Evolutionary conservation across 2,113 vertebrate genomes (phyloP), one percentile per base, ranked within the genome.

Genomic region (Saguinus imperator): DNA sequence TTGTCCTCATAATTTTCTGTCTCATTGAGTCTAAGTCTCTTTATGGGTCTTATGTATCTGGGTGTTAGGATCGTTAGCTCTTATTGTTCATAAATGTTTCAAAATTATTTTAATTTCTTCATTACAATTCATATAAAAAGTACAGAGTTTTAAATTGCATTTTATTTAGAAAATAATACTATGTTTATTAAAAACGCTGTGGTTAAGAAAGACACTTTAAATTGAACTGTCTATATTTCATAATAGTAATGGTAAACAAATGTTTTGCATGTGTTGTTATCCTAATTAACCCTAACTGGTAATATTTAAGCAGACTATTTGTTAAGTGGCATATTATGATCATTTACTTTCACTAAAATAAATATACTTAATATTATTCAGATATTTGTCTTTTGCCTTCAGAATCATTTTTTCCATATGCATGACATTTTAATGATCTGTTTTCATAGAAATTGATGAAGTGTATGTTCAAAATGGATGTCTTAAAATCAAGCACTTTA

Each of bases 371-470:
- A 8, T 77, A 37, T 23, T 72, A 87, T 77, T 93, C 87, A 95
- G 25, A 73, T 50, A 37, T 72, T 92, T 96, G 40, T 92, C 45
- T 55, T 80, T 94, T 77, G 79, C 61, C 73, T 89, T 97, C 58
- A 58, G 43, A 88, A 90, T 90, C 27, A n/a, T 94, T 95, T 83
- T 27, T 88, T 96, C 32, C 29, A 80, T 96, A 82, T 94, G 55
- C 35, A 85, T 96, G 94, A 76, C 61, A 85, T 79, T 96, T 94
- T 97, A 93, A 97, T 95, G 77, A 61, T 25, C 52, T 93, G 55
- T 87, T 87, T 96, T 68, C 92, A 95, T 16, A 43, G 86, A 97
- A 97, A 94, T 92, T 97, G 88, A 94, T 95, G 68, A 79, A 52
- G 14, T 79, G n/a, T 93, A 32, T 95, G 92, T 35, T 37, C 73